Conservation (phyloP, 2,888 invertebrate species). For the Phyllotreta cruciferae region DNA sequence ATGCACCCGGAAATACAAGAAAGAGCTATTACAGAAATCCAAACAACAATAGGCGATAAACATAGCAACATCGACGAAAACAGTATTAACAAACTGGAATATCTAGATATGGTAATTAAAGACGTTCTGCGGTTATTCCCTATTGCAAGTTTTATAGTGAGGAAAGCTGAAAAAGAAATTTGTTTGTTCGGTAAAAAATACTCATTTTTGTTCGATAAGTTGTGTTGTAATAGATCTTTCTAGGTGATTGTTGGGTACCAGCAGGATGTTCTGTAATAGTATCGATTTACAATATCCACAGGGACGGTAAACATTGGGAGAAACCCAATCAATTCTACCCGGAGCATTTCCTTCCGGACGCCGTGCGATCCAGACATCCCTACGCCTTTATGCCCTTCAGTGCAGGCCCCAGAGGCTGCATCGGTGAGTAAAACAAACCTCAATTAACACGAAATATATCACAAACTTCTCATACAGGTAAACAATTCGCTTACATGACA, state of each 20-base stretch:
- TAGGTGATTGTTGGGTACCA: slow-evolving; percentile 46
- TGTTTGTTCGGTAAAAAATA: slow-evolving; percentile 38
- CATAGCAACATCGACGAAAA: slow-evolving; percentile 32
- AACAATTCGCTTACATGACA: slow-evolving; percentile 42
- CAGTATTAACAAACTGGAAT: slow-evolving; percentile 45
- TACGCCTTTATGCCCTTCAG: slow-evolving; percentile 54
- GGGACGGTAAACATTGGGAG: slow-evolving; percentile 50
- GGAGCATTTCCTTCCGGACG: slow-evolving; percentile 53
- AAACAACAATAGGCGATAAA: slow-evolving; percentile 36
- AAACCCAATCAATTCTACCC: slow-evolving; percentile 53
- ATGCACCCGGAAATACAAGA: slow-evolving; percentile 50
- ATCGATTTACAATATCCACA: slow-evolving; percentile 49
- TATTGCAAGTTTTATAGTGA: slow-evolving; percentile 49
- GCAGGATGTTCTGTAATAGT: slow-evolving; percentile 45
- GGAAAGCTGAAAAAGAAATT: slow-evolving; percentile 46
- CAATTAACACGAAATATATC: background rate
- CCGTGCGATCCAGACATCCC: slow-evolving; percentile 44
- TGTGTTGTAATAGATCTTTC: slow-evolving; percentile 6
- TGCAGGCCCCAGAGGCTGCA: slow-evolving; percentile 51
- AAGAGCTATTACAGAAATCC: slow-evolving; percentile 41
- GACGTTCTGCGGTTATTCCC: slow-evolving; percentile 51
- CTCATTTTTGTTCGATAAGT: too few relatives aligned
- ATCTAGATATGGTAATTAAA: slow-evolving; percentile 51
- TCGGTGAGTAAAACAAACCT: slow-evolving; percentile 42
- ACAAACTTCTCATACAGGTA: slow-evolving; percentile 43